A percentile compares a stretch with the other conserved stretches of the same genome.
Evolutionary conservation across 2,113 vertebrate genomes (phyloP).

Genomic region (Lynx canadensis): DNA sequence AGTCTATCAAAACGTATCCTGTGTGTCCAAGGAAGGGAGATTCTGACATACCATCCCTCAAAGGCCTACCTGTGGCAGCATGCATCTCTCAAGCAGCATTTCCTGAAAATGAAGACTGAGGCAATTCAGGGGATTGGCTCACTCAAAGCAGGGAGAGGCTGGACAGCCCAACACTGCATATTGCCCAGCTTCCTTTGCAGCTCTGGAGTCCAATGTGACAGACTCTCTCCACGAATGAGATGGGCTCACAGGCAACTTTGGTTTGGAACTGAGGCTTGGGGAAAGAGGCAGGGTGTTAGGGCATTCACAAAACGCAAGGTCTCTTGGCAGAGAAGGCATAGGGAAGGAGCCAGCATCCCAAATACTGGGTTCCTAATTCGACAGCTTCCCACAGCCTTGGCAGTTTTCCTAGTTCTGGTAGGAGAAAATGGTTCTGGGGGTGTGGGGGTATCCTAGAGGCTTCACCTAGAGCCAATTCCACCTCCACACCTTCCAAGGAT

Average conservation of each 20-base stretch:
- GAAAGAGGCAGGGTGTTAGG: neutral
- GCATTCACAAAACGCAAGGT: neutral
- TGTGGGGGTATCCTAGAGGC: neutral
- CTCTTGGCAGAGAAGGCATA: rapidly evolving
- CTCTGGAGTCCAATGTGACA: rapidly evolving
- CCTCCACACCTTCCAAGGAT: neutral
- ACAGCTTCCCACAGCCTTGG: neutral
- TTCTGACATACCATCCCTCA: neutral
- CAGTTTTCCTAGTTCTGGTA: neutral
- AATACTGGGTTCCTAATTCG: neutral
- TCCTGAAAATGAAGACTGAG: neutral
- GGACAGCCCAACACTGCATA: neutral
- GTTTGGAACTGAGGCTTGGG: neutral
- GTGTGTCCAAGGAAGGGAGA: neutral
- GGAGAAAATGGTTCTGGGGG: neutral
- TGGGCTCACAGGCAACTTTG: neutral
- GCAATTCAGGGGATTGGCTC: neutral
- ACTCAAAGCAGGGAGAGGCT: neutral
- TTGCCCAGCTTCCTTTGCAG: neutral
- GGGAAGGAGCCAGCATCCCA: neutral
- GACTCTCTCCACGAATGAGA: neutral
- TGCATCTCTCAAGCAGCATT: neutral
- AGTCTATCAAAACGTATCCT: neutral
- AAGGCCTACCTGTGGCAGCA: rapidly evolving
- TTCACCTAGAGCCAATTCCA: neutral